Percentiles rank a stretch among this genome's conserved stretches.
Conservation (phyloP, 2,113 vertebrate species). For the Pantherophis guttatus region DNA sequence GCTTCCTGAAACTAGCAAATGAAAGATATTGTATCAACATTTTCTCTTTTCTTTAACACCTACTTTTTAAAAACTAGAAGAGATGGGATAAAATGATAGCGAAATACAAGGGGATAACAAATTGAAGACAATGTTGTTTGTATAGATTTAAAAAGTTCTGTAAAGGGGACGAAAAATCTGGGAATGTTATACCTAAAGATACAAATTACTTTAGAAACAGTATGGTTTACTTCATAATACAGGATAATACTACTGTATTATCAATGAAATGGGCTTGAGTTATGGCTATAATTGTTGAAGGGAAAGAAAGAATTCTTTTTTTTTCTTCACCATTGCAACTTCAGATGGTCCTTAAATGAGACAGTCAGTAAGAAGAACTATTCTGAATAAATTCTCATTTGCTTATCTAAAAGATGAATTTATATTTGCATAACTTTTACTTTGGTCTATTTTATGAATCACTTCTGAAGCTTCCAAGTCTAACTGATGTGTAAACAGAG, state of each 20-base stretch:
- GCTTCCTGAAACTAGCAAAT: not conserved
- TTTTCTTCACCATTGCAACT: not conserved
- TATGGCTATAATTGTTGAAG: not conserved
- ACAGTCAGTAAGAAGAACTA: not conserved
- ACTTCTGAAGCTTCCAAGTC: not conserved
- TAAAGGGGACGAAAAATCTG: not conserved
- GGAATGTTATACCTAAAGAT: not conserved
- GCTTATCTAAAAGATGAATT: not conserved
- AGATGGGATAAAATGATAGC: not conserved
- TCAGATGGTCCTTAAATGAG: not conserved
- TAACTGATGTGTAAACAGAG: not conserved
- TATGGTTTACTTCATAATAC: not conserved
- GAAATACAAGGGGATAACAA: not conserved
- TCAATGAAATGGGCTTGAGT: not conserved
- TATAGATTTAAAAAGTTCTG: not conserved
- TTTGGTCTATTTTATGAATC: not conserved
- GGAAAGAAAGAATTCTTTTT: not conserved
- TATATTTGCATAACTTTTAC: not conserved
- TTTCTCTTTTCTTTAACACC: not conserved
- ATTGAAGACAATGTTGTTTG: not conserved
- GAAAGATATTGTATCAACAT: not conserved
- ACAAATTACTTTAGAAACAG: not conserved
- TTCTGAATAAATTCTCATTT: not conserved
- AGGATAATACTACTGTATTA: not conserved
- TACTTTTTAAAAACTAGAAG: not conserved